Evolutionary conservation across 2,888 invertebrate species (phyloP).

Genomic region (Sclerodermus sp.): DNA sequence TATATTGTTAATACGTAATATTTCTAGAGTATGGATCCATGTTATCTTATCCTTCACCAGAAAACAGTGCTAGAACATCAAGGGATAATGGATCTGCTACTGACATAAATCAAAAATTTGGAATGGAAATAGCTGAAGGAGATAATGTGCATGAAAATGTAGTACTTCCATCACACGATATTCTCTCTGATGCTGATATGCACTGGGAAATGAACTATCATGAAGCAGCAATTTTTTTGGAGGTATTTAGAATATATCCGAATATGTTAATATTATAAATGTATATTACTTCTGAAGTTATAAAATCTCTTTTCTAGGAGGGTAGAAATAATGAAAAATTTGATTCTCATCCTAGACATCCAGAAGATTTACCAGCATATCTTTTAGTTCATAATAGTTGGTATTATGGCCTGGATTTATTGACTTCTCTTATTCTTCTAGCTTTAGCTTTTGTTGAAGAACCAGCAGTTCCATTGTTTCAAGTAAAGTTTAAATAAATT

Average conservation of each 20-base stretch:
- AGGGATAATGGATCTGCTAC: conserved; percentile 36
- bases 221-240: conserved; percentile 85
- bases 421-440: conserved; percentile 74
- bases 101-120: conserved; percentile 37
- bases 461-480: conserved; percentile 75
- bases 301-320: conserved; percentile 65
- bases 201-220: conserved; percentile 90
- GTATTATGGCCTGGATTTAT: conserved; percentile 81
- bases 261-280: neutral
- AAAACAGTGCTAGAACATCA: conserved; percentile 39
- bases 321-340: conserved; percentile 90
- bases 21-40: conserved; percentile 57
- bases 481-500: conserved; percentile 55
- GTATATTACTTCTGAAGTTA: neutral
- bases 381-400: conserved; percentile 83
- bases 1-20: conserved; percentile 21
- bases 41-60: conserved; percentile 52
- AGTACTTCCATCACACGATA: conserved; percentile 39
- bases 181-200: conserved; percentile 47
- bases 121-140: conserved; percentile 25
- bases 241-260: conserved; percentile 64
- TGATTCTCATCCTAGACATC: conserved; percentile 82
- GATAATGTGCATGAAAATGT: conserved; percentile 44
- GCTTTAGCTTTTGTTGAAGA: conserved; percentile 78
- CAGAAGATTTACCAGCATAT: conserved; percentile 82